Evolutionary conservation across 2,113 vertebrate species (phyloP), one percentile per base, ranked within the genome.

Genomic region (Noturus placidus): DNA sequence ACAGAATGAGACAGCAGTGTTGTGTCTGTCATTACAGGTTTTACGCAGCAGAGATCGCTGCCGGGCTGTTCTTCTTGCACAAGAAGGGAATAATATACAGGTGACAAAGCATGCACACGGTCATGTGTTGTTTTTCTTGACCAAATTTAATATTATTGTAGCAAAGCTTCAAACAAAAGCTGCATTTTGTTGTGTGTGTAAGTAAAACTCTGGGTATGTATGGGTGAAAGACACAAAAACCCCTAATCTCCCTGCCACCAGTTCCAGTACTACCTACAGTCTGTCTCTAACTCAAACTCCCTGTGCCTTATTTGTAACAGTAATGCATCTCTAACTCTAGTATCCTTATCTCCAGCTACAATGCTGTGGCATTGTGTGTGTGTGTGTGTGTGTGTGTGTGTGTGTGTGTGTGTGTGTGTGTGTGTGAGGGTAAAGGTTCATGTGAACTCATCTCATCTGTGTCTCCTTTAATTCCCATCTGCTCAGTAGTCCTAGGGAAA

Each of bases 41-140:
- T 94, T 99, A 99, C 8, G 97, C 98, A 80, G 98, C 97, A 92
- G 98, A 99, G 95, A 99, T 99, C 4, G 97, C 97, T 92, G 95
- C 97, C 1, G 98, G 98, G 67, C 96, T 99, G 50, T 97, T 98
- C 92, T 99, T 99, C 93, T 93, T 99, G 87, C 98, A 99, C 92
- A 93, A 91, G 92, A 98, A 97, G 92, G 97, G 98, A 77, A 90
- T 99, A 89, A 95, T 99, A 93, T 99, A 99, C 92, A 97, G 98
- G 98, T 98, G 87, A 61, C n/a, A 76, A 77, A 30, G 52, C 72
- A 11, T 30, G 67, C 67, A 72, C 77, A 56, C 22, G 20, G 10
- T 38, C 33, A 27, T 50, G 22, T n/a, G 42, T 46, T 15, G 2
- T 77, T 52, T 30, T 77, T n/a, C 14, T 6, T 0, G 14, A 79